Conservation (phyloP, 23 tunicate species). For the Styela plicata region DNA sequence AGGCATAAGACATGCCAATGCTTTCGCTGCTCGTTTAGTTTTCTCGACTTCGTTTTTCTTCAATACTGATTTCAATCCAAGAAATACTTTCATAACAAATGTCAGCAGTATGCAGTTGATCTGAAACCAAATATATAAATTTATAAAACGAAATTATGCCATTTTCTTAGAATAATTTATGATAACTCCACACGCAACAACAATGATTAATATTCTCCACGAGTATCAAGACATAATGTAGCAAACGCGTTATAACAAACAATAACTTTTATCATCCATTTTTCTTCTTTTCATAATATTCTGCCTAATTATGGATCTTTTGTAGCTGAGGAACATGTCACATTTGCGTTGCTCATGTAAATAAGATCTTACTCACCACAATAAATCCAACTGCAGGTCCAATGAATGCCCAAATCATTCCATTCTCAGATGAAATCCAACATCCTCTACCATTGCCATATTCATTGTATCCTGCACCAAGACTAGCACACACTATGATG, state of each 20-base stretch:
- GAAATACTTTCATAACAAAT: slow-evolving; percentile 64
- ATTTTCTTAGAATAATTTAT: neutral
- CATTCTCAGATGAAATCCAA: slow-evolving; percentile 75
- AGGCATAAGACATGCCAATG: slow-evolving; percentile 70
- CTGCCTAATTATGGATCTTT: too few relatives aligned
- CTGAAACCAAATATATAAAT: neutral
- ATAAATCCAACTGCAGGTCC: slow-evolving; percentile 91
- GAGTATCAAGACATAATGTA: too few relatives aligned
- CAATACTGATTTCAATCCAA: slow-evolving; percentile 64
- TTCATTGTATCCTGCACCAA: slow-evolving; percentile 61
- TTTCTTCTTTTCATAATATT: too few relatives aligned
- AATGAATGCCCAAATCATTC: slow-evolving; percentile 88
- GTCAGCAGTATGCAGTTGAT: slow-evolving; percentile 53
- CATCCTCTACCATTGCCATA: slow-evolving; percentile 78
- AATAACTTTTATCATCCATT: too few relatives aligned
- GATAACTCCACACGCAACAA: too few relatives aligned
- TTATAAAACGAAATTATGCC: neutral
- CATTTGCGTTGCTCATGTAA: too few relatives aligned
- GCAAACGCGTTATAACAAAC: too few relatives aligned
- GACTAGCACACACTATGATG: slow-evolving; percentile 49
- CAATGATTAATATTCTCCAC: too few relatives aligned
- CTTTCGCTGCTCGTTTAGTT: slow-evolving; percentile 48
- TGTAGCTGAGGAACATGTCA: too few relatives aligned
- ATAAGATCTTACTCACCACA: slow-evolving; percentile 24
- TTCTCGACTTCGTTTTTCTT: slow-evolving; percentile 68